These are phyloP conservation scores for Bathynomus jamesi DNA, from an alignment of 1,140 invertebrate species.

Conservation along the genomic window DNA sequence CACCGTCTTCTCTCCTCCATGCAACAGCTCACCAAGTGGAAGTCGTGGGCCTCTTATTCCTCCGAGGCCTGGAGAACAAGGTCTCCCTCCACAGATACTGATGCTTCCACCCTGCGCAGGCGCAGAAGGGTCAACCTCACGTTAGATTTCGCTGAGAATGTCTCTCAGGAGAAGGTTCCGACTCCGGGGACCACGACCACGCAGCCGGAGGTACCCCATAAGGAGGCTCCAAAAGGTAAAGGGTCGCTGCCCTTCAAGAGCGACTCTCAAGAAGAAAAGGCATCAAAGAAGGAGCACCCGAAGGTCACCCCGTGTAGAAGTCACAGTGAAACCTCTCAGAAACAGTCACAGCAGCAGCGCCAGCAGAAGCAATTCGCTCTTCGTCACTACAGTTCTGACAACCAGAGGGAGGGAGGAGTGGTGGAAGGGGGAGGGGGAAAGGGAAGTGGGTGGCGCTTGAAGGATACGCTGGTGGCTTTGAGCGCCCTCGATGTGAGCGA, in stretches of 20 bases:
- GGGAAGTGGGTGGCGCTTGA: slow-evolving; percentile 17
- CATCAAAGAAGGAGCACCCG: background rate
- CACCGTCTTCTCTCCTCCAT: slow-evolving; percentile 52
- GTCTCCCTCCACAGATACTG: slow-evolving; percentile 23
- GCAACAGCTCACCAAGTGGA: slow-evolving; percentile 45
- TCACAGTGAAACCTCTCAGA: background rate
- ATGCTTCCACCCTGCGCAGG: slow-evolving; percentile 26
- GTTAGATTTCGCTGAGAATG: slow-evolving; percentile 26
- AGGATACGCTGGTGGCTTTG: slow-evolving; percentile 39
- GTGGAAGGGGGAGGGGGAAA: background rate
- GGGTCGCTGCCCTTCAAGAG: background rate
- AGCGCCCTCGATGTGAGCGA: slow-evolving; percentile 34
- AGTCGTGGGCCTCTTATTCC: slow-evolving; percentile 39
- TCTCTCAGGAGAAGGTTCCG: slow-evolving; percentile 17
- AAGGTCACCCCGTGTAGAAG: background rate
- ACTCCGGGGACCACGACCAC: slow-evolving; percentile 42
- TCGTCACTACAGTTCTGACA: background rate
- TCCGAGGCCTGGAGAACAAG: slow-evolving; percentile 21
- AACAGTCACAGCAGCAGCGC: background rate
- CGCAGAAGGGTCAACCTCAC: slow-evolving; percentile 28
- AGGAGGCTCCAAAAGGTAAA: background rate
- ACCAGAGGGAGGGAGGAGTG: background rate
- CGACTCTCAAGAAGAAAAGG: background rate
- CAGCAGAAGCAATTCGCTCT: background rate
- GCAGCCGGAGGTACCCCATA: slow-evolving; percentile 15